Percentiles rank a stretch among this genome's conserved stretches.
phyloP scores from a whole-genome alignment of 1,140 invertebrate species.

The Phthorimaea operculella region DNA sequence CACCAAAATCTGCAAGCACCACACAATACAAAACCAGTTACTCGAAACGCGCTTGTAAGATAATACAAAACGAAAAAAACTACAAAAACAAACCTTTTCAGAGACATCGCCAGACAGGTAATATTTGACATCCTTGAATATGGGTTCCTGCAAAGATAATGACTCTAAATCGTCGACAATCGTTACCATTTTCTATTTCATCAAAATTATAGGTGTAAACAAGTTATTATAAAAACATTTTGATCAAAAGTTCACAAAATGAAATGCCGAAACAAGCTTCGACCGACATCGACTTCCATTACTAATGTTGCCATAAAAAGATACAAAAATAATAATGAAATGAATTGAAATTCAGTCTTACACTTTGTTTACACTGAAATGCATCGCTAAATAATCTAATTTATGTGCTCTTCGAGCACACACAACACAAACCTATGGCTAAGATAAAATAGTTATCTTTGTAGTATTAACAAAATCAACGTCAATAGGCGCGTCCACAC shows the following conservation, averaged over 20 bases:
- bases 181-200: constrained; percentile 67
- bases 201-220: constrained; percentile 29
- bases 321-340: too few species aligned
- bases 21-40: constrained; percentile 23
- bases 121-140: constrained; percentile 76
- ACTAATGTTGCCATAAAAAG: constrained; percentile 30
- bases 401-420: too few species aligned
- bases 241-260: background rate
- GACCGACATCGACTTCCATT: constrained; percentile 46
- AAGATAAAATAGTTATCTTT: too few species aligned
- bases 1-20: constrained; percentile 75
- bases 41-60: constrained; percentile 19
- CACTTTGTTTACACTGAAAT: too few species aligned
- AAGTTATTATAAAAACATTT: background rate
- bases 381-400: too few species aligned
- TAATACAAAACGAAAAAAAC: constrained; percentile 50
- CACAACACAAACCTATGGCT: too few species aligned
- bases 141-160: constrained; percentile 61
- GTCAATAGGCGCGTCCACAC: too few species aligned
- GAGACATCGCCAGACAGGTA: constrained; percentile 76
- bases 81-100: constrained; percentile 71
- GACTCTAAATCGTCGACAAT: constrained; percentile 65
- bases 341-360: too few species aligned
- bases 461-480: too few species aligned
- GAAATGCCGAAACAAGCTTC: constrained; percentile 34